Percentiles rank a stretch among this genome's conserved stretches.
Conservation (phyloP, 2,797 vertebrate genomes). For the Hydrophis major region DNA sequence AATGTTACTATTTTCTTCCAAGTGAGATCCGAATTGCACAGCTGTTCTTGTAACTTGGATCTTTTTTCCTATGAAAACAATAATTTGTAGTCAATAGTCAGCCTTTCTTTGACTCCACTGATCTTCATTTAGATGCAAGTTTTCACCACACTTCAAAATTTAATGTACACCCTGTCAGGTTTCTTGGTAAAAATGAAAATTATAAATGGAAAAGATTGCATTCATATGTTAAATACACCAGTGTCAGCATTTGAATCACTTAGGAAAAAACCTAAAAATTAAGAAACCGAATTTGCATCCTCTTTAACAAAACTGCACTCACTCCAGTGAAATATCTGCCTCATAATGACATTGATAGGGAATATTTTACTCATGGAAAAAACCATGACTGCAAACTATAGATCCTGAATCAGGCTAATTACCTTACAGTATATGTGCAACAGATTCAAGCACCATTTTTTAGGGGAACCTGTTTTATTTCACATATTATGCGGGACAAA, state of each 20-base stretch:
- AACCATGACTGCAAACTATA: background rate
- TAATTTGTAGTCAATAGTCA: conserved; percentile 33
- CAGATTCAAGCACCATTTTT: background rate
- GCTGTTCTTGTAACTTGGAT: conserved; percentile 81
- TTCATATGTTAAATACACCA: background rate
- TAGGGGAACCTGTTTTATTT: background rate
- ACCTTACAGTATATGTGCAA: background rate
- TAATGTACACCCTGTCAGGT: background rate
- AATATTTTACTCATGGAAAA: background rate
- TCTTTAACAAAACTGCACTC: background rate
- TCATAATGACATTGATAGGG: background rate
- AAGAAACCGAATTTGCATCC: background rate
- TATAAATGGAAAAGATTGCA: background rate
- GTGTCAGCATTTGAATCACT: background rate
- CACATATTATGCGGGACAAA: background rate
- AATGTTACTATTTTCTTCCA: conserved; percentile 92
- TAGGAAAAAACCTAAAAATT: background rate
- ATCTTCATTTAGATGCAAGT: background rate
- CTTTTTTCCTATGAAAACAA: conserved; percentile 81
- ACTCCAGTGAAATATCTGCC: background rate
- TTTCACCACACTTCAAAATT: conserved; percentile 13
- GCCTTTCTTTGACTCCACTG: conserved; percentile 30
- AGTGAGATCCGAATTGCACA: conserved; percentile 82
- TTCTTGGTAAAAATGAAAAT: background rate
- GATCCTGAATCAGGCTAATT: background rate